phyloP scores from a whole-genome alignment of 2,113 vertebrate genomes.

The Fukomys damarensis region DNA sequence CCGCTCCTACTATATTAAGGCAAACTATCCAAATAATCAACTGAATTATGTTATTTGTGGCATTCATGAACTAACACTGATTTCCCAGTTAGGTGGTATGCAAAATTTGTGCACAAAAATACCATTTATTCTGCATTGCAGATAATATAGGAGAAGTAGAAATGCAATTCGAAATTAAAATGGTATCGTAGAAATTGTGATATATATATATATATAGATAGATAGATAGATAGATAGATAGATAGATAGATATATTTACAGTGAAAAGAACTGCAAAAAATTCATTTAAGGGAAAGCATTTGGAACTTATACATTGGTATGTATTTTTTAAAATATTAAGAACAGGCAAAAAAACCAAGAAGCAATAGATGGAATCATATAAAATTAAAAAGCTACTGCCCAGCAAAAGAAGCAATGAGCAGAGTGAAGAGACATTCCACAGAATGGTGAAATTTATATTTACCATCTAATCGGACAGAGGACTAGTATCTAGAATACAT shows the following conservation, averaged over 20 bases:
- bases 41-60: background rate
- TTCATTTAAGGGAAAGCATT: background rate
- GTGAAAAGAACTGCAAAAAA: background rate
- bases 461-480: too few species aligned
- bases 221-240: too few species aligned
- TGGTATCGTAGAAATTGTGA: background rate
- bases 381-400: background rate
- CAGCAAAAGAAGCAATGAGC: too few species aligned
- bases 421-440: too few species aligned
- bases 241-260: background rate
- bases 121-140: background rate
- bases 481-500: too few species aligned
- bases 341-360: too few species aligned
- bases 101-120: background rate
- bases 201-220: too few species aligned
- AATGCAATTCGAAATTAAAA: background rate
- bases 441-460: too few species aligned
- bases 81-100: background rate
- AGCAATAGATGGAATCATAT: background rate
- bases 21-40: background rate
- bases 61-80: background rate
- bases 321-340: too few species aligned
- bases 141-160: background rate
- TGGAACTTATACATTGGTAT: background rate
- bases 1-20: background rate